Conservation (phyloP, 2,113 vertebrate genomes). For the Marmota flaviventris region DNA sequence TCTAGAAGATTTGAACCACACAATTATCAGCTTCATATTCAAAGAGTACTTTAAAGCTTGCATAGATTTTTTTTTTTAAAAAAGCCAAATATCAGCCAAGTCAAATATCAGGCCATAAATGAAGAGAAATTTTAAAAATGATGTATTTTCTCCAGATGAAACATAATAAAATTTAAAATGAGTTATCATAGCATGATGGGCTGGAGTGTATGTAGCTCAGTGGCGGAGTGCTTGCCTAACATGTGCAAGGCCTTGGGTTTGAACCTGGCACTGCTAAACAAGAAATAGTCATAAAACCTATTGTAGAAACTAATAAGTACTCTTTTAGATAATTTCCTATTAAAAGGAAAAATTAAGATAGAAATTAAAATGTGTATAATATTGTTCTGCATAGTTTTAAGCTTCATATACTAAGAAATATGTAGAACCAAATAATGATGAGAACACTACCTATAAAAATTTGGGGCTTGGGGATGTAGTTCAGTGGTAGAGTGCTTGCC, state of each 20-base stretch:
- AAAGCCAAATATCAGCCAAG: not conserved
- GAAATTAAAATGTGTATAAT: not conserved
- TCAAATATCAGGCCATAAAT: not conserved
- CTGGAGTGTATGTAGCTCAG: not conserved
- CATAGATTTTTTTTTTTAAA: not conserved
- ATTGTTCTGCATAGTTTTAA: not conserved
- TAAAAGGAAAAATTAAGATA: constrained; percentile 22
- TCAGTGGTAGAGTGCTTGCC: not conserved
- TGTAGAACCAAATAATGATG: too few species aligned
- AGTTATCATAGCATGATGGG: not conserved
- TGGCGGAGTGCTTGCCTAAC: not conserved
- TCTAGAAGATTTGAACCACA: not conserved
- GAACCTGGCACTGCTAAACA: not conserved
- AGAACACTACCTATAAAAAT: too few species aligned
- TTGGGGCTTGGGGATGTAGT: too few species aligned
- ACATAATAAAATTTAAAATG: constrained; percentile 4
- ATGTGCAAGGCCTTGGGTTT: not conserved
- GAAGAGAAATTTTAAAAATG: not conserved
- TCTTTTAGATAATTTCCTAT: constrained; percentile 23
- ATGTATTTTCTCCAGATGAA: not conserved
- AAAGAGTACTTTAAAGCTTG: not conserved
- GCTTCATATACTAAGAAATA: not conserved
- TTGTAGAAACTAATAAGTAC: not conserved
- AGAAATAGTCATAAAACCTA: not conserved
- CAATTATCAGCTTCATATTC: not conserved